phyloP scores from a whole-genome alignment of 1,140 invertebrate species.

The Micrasema minimum region DNA sequence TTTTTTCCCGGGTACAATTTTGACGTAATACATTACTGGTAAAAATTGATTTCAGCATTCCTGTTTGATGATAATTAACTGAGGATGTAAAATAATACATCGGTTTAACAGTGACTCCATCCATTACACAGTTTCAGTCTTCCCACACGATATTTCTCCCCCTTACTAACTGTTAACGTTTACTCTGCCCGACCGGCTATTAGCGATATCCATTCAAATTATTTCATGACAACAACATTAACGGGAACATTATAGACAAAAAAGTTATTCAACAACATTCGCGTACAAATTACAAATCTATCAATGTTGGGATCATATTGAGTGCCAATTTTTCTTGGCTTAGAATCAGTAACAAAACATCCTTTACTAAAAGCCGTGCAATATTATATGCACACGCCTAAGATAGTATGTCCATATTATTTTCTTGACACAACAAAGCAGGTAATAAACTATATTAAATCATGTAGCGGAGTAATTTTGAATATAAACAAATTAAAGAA shows the following conservation, averaged over 20 bases:
- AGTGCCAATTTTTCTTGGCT: not conserved
- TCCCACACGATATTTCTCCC: slow-evolving; percentile 47
- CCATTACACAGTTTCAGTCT: slow-evolving; percentile 42
- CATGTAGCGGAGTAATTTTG: no score
- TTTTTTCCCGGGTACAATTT: no score
- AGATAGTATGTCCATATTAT: no score
- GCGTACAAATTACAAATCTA: not conserved
- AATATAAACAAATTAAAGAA: no score
- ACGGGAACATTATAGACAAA: not conserved
- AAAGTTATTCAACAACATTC: not conserved
- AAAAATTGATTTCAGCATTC: slow-evolving; percentile 47
- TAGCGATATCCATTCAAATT: slow-evolving; percentile 21
- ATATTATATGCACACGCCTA: not conserved
- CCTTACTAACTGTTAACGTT: slow-evolving; percentile 4
- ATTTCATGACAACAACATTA: slow-evolving; percentile 18
- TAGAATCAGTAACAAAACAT: slow-evolving; percentile 4
- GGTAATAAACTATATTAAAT: no score
- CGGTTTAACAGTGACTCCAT: slow-evolving; percentile 43
- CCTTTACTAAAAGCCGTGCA: not conserved
- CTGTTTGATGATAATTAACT: slow-evolving; percentile 49
- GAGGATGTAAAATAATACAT: slow-evolving; percentile 50
- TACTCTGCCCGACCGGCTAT: slow-evolving; percentile 8
- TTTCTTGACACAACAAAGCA: no score
- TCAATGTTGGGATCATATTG: slow-evolving; percentile 1
- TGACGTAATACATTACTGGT: slow-evolving; percentile 3